Base-by-base conservation (phyloP, 2,888 invertebrate genomes). In the Poecilus cupreus region DNA sequence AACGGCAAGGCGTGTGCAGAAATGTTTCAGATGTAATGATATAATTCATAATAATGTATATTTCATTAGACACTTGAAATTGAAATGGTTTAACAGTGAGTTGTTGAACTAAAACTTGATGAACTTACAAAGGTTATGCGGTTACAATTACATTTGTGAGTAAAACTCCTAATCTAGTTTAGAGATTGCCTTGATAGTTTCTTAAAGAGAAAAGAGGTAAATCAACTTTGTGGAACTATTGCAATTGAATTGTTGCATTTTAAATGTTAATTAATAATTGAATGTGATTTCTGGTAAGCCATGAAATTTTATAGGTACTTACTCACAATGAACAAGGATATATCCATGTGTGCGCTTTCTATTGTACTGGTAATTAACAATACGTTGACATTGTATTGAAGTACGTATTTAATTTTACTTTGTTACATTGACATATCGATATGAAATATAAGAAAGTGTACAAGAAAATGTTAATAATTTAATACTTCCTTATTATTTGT, bases 281-380 rank as follows among this genome's bases (percentile, higher is more conserved):
- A 60, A 60, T 60, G 26, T 60, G n/a, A 22, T 24, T 60, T 60
- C 26, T 60, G 13, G 10, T n/a, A 5, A 24, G 26, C 24, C 60
- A 60, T 60, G 60, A 60, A 60, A 60, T 60, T 60, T 60, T 60
- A 60, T 60, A 22, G 60, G 24, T 24, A 10, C 22, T 32, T 32
- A n/a, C 3, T 57, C 22, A 60, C 60, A 60, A 60, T 60, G 1
- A 13, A 60, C 60, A 60, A 60, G 26, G 26, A 60, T 60, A 60
- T 60, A 60, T n/a, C n/a, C 26, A 26, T 24, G 24, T 18, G 13
- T 13, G 43, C 11, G 60, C 60, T 60, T 60, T 60, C 60, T 60
- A 60, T 60, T 60, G 60, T 60, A n/a, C n/a, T n/a, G n/a, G n/a
- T n/a, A 60, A 60, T 60, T 60, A 60, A 60, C 26, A 26, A 60